Evolutionary conservation across 2,113 vertebrate species (phyloP).

Genomic region (Panthera tigris): DNA sequence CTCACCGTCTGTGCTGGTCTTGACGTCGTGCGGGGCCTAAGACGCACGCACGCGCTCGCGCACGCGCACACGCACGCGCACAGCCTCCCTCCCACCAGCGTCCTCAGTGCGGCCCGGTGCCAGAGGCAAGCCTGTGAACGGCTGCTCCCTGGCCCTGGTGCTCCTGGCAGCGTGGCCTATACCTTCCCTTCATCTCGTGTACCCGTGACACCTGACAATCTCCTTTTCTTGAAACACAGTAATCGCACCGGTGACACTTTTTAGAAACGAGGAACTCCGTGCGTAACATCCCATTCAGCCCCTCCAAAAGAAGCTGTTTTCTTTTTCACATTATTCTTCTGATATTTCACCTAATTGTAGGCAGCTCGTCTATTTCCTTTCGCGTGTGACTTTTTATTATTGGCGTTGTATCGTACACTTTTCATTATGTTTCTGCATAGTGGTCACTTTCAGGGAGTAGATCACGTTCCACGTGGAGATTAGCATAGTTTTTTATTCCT

Average conservation of each 20-base stretch:
- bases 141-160: no score
- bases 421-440: not conserved
- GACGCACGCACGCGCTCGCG: not conserved
- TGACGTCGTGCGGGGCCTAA: not conserved
- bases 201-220: rapidly evolving
- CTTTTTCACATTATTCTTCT: not conserved
- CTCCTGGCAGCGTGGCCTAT: no score
- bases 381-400: not conserved
- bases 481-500: rapidly evolving
- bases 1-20: not conserved
- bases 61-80: rapidly evolving
- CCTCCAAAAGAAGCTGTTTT: not conserved
- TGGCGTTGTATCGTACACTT: not conserved
- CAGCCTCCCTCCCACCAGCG: not conserved
- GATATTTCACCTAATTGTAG: not conserved
- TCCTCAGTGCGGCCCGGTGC: not conserved
- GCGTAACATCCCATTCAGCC: no score
- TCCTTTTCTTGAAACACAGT: not conserved
- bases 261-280: not conserved
- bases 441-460: not conserved
- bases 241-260: not conserved
- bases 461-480: not conserved
- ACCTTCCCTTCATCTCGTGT: not conserved
- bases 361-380: not conserved
- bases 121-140: rapidly evolving